Evolutionary conservation across 2,797 vertebrate species (phyloP), one percentile per base, ranked within the genome.

Genomic region (Gallinago nigripennis): DNA sequence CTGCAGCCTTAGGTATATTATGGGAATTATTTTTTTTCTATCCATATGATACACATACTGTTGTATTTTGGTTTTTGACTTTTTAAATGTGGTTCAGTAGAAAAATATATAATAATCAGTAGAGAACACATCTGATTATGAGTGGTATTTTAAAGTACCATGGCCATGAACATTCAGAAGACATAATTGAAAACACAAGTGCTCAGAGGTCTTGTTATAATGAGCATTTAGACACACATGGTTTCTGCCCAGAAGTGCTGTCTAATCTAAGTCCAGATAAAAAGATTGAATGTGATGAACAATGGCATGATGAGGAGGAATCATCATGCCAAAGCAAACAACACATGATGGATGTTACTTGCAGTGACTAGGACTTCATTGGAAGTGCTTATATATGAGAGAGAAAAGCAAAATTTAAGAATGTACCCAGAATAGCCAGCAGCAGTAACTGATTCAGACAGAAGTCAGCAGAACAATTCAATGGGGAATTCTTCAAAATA

Each of bases 1-100:
- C 35, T 43, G 2, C 12, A 65, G 31, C 16, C 13, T 71, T 31
- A 64, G 8, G 2, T 68, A 25, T 28, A 65, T 4, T 43, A 16
- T 43, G 50, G 16, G 20, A 72, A 21, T 11, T 12, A 16, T 54
- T 23, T 27, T 43, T 23, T 63, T 68, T 58, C 4, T 41, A 54
- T 33, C 21, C 1, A 0, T 45, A 15, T 43, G 5, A 19, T 30
- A 63, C 7, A 2, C 2, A 8, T 56, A 23, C 7, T 69, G 4
- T 28, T 65, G 10, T 46, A 20, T 56, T 63, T 84, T 66, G 8
- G 0, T 30, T 89, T 64, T 87, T 82, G 9, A 24, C 8, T 57
- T 80, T 76, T 60, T 48, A 43, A 71, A 21, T 60, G 30, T 1
- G 0, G 9, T 70, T 31, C 35, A 77, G 31, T 46, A 50, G 35